Evolutionary conservation across 2,113 vertebrate genomes (phyloP).

Genomic region (Procavia capensis): DNA sequence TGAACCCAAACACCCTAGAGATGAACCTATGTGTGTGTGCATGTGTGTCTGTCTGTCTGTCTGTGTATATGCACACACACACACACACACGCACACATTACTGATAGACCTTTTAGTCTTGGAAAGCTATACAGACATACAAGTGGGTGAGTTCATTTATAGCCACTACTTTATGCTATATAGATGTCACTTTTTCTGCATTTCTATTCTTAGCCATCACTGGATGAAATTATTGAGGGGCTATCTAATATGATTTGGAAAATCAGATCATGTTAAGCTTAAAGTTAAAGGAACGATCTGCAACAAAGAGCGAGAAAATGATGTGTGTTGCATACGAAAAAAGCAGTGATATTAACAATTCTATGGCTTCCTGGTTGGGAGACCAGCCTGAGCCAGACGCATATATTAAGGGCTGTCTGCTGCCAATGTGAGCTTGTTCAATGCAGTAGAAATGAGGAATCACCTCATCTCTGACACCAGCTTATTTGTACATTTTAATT

Average conservation of each 20-base stretch:
- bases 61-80: no score
- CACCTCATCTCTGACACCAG: constrained; percentile 87
- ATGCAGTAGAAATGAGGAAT: constrained; percentile 92
- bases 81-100: no score
- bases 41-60: no score
- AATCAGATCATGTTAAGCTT: constrained; percentile 92
- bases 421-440: constrained; percentile 91
- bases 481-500: constrained; percentile 90
- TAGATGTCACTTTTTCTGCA: constrained; percentile 58
- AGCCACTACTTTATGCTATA: constrained; percentile 17
- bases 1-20: background rate
- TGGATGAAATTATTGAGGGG: constrained; percentile 79
- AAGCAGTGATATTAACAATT: constrained; percentile 94
- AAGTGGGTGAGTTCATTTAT: constrained; percentile 48
- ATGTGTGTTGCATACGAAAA: constrained; percentile 95
- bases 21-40: no score
- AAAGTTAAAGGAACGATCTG: constrained; percentile 85
- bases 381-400: constrained; percentile 96
- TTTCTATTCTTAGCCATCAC: constrained; percentile 59
- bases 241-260: constrained; percentile 90
- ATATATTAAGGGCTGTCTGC: constrained; percentile 98
- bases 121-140: constrained; percentile 58
- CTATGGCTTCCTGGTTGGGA: constrained; percentile 92
- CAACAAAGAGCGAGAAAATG: constrained; percentile 91
- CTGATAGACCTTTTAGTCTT: constrained; percentile 46